Base-by-base conservation (phyloP, 1,140 invertebrate genomes). In the Trachymyrmex cornetzi region DNA sequence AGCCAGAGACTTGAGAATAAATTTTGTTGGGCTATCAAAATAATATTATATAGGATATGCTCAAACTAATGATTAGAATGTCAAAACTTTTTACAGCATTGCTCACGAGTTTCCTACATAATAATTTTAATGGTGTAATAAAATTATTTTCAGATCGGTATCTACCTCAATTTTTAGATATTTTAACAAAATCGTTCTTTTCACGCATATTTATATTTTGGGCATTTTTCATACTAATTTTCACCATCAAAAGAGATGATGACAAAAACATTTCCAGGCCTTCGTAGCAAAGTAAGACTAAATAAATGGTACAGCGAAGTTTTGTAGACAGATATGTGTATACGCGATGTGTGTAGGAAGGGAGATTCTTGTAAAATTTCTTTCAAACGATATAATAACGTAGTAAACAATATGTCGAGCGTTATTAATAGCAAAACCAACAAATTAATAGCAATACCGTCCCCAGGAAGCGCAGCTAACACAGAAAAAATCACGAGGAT, bases 341-440 rank as follows among this genome's bases (percentile, higher is more conserved):
- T 44, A 59, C 16, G 57, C 38, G 57, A 77, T 12, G 22, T 12
- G 22, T 44, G 16, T 38, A 48, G 11, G 38, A 11, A 34, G 24
- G 14, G 27, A 38, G 27, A 27, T 57, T 48, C 22, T 57, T 71
- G 53, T 57, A 44, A 71, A 81, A 71, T 71, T 59, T 16, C 19
- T 71, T 22, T 71, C 30, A 50, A 24, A 81, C 16, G 67, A 69
- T 44, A 69, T 44, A 71, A 69, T 30, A 14, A 59, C 11, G 50
- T 11, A 57, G 48, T 48, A 11, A 77, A 75, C 30, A 66, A 81
- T 55, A 81, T 55, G 64, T n/a, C 16, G 27, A 14, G 27, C 27
- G 63, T 80, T 53, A 79, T 79, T 67, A 66, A 69, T 69, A 59
- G 75, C 24, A 77, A 77, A 57, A 69, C 30, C 64, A 30, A 38